Evolutionary conservation across 2,797 vertebrate species (phyloP).

Genomic region (Xenops minutus): DNA sequence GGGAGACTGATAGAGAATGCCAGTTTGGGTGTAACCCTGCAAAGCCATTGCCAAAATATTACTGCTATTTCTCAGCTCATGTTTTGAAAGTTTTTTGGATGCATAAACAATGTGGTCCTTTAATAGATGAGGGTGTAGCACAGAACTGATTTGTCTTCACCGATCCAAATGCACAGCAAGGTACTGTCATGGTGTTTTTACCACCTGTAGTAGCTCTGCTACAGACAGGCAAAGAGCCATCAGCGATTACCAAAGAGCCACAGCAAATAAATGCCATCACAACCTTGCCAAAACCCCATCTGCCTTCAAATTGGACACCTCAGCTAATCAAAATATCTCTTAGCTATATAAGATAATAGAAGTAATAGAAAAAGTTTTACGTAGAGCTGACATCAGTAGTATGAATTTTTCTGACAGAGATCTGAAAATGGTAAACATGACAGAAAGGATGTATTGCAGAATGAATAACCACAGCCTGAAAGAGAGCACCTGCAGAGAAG

Average conservation of each 20-base stretch:
- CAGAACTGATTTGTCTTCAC: not conserved
- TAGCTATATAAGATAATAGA: not conserved
- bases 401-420: not conserved
- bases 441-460: not conserved
- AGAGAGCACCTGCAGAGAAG: not conserved
- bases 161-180: not conserved
- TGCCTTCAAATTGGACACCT: not conserved
- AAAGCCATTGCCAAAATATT: conserved; percentile 14
- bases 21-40: conserved; percentile 30
- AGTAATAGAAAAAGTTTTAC: not conserved
- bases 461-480: not conserved
- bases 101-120: not conserved
- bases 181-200: not conserved
- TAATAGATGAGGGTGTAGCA: not conserved
- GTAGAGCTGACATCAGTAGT: not conserved
- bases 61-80: not conserved
- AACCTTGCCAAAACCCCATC: not conserved
- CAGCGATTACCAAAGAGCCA: not conserved
- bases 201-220: not conserved
- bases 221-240: not conserved
- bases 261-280: not conserved
- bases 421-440: not conserved
- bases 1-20: conserved; percentile 1
- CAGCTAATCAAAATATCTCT: not conserved
- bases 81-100: not conserved